Percentiles rank a stretch among this genome's conserved stretches.
phyloP scores from a whole-genome alignment of 2,888 invertebrate genomes.

The Lasioglossum zephyrum region DNA sequence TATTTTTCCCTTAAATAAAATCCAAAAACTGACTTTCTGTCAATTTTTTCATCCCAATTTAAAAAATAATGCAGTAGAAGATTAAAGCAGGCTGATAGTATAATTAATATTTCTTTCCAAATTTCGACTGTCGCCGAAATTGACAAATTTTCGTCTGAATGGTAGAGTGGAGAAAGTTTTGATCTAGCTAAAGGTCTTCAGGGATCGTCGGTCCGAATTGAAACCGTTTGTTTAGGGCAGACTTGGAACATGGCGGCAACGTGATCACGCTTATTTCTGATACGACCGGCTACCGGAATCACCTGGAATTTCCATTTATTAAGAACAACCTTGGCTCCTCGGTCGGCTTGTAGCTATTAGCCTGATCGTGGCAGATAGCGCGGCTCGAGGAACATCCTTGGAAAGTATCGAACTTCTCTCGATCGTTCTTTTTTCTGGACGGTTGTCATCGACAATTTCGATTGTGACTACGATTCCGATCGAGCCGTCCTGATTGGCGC shows the following conservation, averaged over 20 bases:
- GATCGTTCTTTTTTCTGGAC: background rate
- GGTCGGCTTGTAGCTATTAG: slow-evolving; percentile 64
- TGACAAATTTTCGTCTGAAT: too few relatives aligned
- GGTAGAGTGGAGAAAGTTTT: background rate
- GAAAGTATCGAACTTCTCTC: slow-evolving; percentile 23
- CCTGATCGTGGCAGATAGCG: slow-evolving; percentile 58
- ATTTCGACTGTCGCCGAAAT: too few relatives aligned
- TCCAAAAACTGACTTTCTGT: too few relatives aligned
- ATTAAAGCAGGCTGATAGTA: too few relatives aligned
- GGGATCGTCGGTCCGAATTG: background rate
- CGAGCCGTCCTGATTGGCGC: slow-evolving; percentile 24
- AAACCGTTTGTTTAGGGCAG: background rate
- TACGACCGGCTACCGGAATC: slow-evolving; percentile 31
- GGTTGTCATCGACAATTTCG: slow-evolving; percentile 11
- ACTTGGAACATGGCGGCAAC: background rate
- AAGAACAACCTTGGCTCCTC: slow-evolving; percentile 29
- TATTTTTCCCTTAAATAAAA: too few relatives aligned
- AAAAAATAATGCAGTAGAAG: too few relatives aligned
- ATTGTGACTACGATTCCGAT: slow-evolving; percentile 2
- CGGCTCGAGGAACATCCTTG: slow-evolving; percentile 24
- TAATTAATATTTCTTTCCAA: too few relatives aligned
- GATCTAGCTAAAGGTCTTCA: background rate
- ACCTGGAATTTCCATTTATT: slow-evolving; percentile 68
- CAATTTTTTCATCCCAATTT: too few relatives aligned
- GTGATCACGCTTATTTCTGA: slow-evolving; percentile 18